Base-by-base conservation (phyloP, 2,113 vertebrate genomes). In the Catagonus wagneri region DNA sequence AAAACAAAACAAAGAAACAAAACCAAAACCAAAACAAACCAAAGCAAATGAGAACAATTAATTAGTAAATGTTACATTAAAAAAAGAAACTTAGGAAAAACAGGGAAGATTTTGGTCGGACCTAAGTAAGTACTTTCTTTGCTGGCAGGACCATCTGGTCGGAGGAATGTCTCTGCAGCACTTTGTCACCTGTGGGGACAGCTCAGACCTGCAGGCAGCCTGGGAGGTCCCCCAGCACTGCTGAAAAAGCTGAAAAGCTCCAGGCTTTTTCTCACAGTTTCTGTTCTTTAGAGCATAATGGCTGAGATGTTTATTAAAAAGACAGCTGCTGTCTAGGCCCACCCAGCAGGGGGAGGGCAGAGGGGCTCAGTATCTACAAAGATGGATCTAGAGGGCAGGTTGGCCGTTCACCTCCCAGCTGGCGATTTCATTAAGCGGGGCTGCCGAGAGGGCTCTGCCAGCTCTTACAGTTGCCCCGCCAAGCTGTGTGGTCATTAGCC, bases 291-390 rank as follows among this genome's bases (percentile, higher is more conserved):
- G 65, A 15, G 20, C 20, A 3, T 61, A 52, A 76, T 3, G 44
- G 94, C 75, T 69, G 79, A 92, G 92, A 93, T 23, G 65, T 96
- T 94, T 89, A 83, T 96, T 94, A 93, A 96, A 90, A 63, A 97
- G 91, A 96, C 94, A 96, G 94, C 93, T 97, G 97, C 93, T 96
- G 89, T 87, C 91, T 90, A 92, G 92, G 74, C 89, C 66, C 65
- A 72, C 89, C 78, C 96, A 44, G 94, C 93, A 96, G 89, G 83
- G 13, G 69, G 39, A 91, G 74, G 91, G 58, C 95, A 86, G 61
- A 95, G 86, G 88, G 79, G 78, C 69, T 72, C 5, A 0, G 14
- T 34, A 74, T 80, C 93, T 65, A 39, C 6, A 25, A 83, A 96
- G 91, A 96, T 27, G 22, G 94, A 93, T 94, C 74, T 17, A 66